These are phyloP conservation scores for Drosophila melanica DNA, from an alignment of 1,140 invertebrate genomes.

Conservation along the genomic window DNA sequence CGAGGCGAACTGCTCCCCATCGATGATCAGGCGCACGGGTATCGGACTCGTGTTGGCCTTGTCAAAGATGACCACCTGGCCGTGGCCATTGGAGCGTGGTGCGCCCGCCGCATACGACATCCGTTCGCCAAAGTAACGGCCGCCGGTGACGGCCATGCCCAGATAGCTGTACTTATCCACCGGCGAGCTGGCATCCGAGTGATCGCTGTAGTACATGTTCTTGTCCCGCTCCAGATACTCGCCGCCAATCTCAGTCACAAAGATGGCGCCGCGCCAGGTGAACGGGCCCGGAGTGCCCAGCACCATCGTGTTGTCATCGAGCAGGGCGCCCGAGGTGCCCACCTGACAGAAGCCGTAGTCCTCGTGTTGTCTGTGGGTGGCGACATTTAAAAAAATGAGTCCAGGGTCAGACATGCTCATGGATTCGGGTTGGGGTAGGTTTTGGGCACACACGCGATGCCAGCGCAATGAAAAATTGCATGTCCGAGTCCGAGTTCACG, in stretches of 20 bases:
- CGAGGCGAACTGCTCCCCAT: conserved; percentile 94
- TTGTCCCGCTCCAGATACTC: conserved; percentile 91
- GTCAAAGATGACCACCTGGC: conserved; percentile 93
- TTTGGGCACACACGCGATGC: conserved; percentile 54
- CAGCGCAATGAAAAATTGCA: conserved; percentile 76
- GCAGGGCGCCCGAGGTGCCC: conserved; percentile 92
- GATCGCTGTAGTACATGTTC: conserved; percentile 90
- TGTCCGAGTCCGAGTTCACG: conserved; percentile 47
- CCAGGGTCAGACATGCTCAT: too few species aligned
- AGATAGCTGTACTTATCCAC: conserved; percentile 95
- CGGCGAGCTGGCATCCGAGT: conserved; percentile 87
- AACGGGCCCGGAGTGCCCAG: conserved; percentile 94
- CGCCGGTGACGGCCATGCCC: conserved; percentile 93
- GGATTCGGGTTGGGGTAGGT: not conserved
- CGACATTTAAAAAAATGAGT: conserved; percentile 44
- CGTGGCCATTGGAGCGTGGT: conserved; percentile 92
- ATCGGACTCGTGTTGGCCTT: conserved; percentile 87
- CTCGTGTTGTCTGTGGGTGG: conserved; percentile 86
- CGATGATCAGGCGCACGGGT: conserved; percentile 87
- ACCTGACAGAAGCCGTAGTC: conserved; percentile 96
- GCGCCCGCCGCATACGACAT: conserved; percentile 93
- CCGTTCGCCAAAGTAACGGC: conserved; percentile 88
- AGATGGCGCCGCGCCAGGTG: conserved; percentile 95
- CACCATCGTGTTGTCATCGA: conserved; percentile 91
- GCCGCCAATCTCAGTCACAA: conserved; percentile 90